phyloP scores from a whole-genome alignment of 2,797 vertebrate genomes.

The Meriones psammophilus region DNA sequence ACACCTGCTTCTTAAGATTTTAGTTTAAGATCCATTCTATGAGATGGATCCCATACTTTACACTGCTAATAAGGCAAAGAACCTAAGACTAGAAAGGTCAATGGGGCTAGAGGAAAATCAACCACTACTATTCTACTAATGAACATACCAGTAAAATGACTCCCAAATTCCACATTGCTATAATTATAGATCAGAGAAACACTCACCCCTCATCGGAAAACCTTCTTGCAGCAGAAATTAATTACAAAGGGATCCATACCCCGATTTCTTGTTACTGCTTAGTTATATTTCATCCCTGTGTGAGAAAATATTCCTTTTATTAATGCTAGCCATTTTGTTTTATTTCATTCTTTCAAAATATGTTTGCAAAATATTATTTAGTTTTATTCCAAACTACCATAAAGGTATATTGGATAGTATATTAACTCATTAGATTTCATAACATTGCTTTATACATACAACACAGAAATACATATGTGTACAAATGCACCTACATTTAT shows the following conservation, averaged over 20 bases:
- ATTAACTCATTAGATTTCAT: background rate
- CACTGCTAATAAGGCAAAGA: background rate
- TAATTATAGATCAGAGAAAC: background rate
- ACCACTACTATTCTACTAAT: background rate
- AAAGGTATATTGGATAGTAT: background rate
- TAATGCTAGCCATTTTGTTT: background rate
- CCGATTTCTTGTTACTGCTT: background rate
- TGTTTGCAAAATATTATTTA: background rate
- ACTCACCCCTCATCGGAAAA: background rate
- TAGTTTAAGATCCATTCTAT: background rate
- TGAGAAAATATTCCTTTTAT: slow-evolving; percentile 42
- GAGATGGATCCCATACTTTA: background rate
- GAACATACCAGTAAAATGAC: background rate
- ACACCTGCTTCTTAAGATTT: background rate
- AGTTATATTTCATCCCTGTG: background rate
- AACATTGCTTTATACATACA: background rate
- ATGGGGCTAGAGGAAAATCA: background rate
- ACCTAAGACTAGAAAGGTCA: background rate
- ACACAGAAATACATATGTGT: background rate
- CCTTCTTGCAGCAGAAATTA: background rate
- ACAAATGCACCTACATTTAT: background rate
- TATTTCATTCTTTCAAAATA: slow-evolving; percentile 5
- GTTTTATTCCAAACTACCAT: background rate
- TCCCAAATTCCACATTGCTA: background rate
- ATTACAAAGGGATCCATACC: background rate